Evolutionary conservation across 2,113 vertebrate species (phyloP).

Genomic region (Ictalurus furcatus): DNA sequence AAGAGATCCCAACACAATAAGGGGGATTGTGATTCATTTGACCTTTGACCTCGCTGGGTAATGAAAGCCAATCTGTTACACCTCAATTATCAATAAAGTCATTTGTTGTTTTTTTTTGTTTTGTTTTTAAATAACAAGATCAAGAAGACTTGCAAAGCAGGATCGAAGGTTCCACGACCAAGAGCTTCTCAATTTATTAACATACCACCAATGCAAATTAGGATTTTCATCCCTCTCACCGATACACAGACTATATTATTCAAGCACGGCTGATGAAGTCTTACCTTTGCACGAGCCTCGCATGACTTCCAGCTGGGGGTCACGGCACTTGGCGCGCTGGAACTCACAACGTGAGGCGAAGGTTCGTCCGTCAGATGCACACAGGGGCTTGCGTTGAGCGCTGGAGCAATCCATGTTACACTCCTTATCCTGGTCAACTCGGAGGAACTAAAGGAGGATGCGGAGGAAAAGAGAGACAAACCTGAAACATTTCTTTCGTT

Average conservation of each 20-base stretch:
- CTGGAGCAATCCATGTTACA: constrained; percentile 88
- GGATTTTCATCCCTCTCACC: not conserved
- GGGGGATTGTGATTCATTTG: constrained; percentile 61
- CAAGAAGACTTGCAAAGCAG: not conserved
- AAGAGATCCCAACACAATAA: constrained; percentile 60
- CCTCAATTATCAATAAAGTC: constrained; percentile 28
- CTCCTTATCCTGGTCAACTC: constrained; percentile 95
- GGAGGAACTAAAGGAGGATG: constrained; percentile 79
- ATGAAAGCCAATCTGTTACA: not conserved
- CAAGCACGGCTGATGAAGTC: constrained; percentile 66
- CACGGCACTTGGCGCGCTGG: constrained; percentile 93
- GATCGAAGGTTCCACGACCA: not conserved
- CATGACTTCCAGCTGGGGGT: constrained; percentile 91
- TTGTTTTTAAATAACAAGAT: not conserved
- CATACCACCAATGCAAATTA: not conserved
- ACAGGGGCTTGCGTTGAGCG: constrained; percentile 84
- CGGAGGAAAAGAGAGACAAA: constrained; percentile 12
- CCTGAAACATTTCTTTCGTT: not conserved
- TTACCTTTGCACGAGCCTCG: constrained; percentile 94
- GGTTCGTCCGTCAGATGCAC: constrained; percentile 93
- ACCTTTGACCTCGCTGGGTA: constrained; percentile 33
- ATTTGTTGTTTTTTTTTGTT: not conserved
- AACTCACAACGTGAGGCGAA: constrained; percentile 96
- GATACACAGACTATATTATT: constrained; percentile 1
- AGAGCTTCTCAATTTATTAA: not conserved